Percentiles rank a stretch among this genome's conserved stretches.
Conservation (phyloP, 1,140 invertebrate genomes). For the Metopolophium dirhodum region DNA sequence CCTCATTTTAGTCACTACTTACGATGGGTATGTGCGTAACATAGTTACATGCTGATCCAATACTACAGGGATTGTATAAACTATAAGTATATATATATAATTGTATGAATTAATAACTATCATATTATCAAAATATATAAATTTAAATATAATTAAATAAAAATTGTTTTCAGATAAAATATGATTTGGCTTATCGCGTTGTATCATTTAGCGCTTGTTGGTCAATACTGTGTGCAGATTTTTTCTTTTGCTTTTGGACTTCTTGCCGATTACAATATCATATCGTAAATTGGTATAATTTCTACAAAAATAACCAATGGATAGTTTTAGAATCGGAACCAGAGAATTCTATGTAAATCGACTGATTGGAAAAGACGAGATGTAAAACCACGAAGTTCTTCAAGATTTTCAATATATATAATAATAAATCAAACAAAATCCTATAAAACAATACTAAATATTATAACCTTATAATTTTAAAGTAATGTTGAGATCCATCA, state of each 20-base stretch:
- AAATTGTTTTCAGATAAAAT: not conserved
- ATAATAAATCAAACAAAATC: not conserved
- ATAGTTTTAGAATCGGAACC: not conserved
- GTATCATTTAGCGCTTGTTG: not conserved
- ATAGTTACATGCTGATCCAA: too few species aligned
- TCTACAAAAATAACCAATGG: not conserved
- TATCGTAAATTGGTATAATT: not conserved
- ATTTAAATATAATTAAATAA: not conserved
- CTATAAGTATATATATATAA: too few species aligned
- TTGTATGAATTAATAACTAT: too few species aligned
- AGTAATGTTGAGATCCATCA: too few species aligned
- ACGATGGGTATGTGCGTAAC: too few species aligned
- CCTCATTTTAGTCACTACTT: too few species aligned
- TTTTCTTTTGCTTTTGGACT: slow-evolving; percentile 10
- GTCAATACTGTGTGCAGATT: not conserved
- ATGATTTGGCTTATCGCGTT: not conserved
- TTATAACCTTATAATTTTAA: not conserved
- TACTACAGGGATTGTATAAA: too few species aligned
- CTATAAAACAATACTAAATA: not conserved
- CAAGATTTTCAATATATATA: not conserved
- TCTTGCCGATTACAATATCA: not conserved
- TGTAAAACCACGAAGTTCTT: not conserved
- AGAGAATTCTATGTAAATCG: not conserved
- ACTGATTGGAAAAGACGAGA: not conserved
- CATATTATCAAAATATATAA: too few species aligned